These are phyloP conservation scores for Ctenochaetus hawaiiensis DNA, from an alignment of 2,797 vertebrate genomes.

Conservation along the genomic window DNA sequence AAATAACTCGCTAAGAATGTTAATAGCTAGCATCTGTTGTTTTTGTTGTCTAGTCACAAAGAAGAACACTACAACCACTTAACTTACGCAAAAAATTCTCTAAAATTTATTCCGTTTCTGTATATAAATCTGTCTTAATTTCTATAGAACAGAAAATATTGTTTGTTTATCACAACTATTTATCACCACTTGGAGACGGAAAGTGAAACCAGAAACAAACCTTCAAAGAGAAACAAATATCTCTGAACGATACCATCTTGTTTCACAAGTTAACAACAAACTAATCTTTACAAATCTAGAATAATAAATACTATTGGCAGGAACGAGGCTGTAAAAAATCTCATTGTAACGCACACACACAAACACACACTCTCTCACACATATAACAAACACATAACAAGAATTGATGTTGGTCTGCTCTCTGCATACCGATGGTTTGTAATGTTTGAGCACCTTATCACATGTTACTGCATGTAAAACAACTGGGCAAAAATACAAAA, in stretches of 20 bases:
- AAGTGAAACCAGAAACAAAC: constrained; percentile 64
- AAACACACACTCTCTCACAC: constrained; percentile 17
- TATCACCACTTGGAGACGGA: constrained; percentile 71
- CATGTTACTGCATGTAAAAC: constrained; percentile 75
- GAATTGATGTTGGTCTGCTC: constrained; percentile 56
- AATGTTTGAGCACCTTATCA: constrained; percentile 57
- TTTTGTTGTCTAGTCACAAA: constrained; percentile 36
- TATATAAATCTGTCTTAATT: constrained; percentile 82
- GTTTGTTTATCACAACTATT: constrained; percentile 68
- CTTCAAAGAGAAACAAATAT: constrained; percentile 67
- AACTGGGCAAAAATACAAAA: background rate
- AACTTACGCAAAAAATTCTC: constrained; percentile 58
- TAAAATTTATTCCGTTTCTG: constrained; percentile 78
- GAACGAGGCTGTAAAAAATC: constrained; percentile 72
- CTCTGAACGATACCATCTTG: constrained; percentile 69
- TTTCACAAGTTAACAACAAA: constrained; percentile 79
- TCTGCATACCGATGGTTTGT: constrained; percentile 44
- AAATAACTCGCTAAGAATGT: constrained; percentile 77
- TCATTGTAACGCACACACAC: constrained; percentile 42
- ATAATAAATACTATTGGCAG: constrained; percentile 85
- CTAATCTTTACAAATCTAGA: constrained; percentile 78
- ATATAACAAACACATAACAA: constrained; percentile 48
- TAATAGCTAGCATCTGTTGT: constrained; percentile 46
- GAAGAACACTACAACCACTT: constrained; percentile 52
- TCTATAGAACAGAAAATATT: constrained; percentile 70